Percentiles rank a stretch among this genome's conserved stretches.
phyloP scores from a whole-genome alignment of 2,888 invertebrate species.

The Sinopyrophorus schimmeli region DNA sequence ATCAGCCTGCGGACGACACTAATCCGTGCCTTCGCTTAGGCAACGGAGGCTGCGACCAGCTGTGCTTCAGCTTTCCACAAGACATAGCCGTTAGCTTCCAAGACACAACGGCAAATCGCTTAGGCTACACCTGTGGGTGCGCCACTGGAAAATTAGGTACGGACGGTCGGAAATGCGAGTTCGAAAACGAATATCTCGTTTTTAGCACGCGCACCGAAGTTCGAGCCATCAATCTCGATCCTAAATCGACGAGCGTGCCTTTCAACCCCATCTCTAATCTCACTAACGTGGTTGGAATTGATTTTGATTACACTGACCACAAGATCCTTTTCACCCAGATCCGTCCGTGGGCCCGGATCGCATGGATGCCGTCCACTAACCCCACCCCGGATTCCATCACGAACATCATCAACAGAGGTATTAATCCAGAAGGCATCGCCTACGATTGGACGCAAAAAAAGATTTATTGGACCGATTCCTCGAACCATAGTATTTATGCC shows the following conservation, averaged over 20 bases:
- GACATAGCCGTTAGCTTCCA: constrained; percentile 44
- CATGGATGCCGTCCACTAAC: constrained; percentile 74
- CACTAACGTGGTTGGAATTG: constrained; percentile 92
- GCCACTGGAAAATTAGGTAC: constrained; percentile 78
- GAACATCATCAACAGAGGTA: constrained; percentile 74
- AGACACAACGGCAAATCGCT: constrained; percentile 58
- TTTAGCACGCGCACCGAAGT: constrained; percentile 95
- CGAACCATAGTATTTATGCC: constrained; percentile 91
- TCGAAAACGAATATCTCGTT: constrained; percentile 86
- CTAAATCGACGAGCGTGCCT: constrained; percentile 77
- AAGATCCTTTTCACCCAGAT: constrained; percentile 92
- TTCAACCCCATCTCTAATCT: constrained; percentile 83
- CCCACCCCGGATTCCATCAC: constrained; percentile 67
- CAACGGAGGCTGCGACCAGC: constrained; percentile 88
- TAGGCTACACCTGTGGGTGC: constrained; percentile 82
- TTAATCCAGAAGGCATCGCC: constrained; percentile 91
- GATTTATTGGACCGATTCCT: constrained; percentile 97
- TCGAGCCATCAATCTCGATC: constrained; percentile 86
- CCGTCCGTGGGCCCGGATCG: constrained; percentile 86
- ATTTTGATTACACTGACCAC: constrained; percentile 90
- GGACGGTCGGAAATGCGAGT: constrained; percentile 73
- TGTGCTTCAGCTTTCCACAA: constrained; percentile 89
- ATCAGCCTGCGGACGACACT: constrained; percentile 81
- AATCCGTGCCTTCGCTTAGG: constrained; percentile 79
- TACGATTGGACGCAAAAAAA: constrained; percentile 98